phyloP scores from a whole-genome alignment of 2,797 vertebrate genomes.

The Leuciscus waleckii region DNA sequence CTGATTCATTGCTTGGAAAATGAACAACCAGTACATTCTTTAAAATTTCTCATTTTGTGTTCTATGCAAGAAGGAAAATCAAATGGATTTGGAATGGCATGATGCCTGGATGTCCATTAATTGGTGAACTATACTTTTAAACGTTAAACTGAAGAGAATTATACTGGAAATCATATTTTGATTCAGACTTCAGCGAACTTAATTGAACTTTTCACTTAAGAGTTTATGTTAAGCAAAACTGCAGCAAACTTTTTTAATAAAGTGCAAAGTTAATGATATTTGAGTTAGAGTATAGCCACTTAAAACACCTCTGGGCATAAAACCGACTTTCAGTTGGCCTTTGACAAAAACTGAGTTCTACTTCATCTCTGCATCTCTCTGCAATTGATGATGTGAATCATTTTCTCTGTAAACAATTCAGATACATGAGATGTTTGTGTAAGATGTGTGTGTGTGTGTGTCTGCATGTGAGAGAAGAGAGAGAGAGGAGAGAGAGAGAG shows the following conservation, averaged over 20 bases:
- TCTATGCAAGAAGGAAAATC: neutral
- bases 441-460: neutral
- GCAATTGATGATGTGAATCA: conserved; percentile 1
- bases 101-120: neutral
- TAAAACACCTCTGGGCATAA: conserved; percentile 3
- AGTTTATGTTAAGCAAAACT: neutral
- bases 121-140: neutral
- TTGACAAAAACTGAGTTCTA: neutral
- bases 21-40: neutral
- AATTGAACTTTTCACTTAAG: neutral
- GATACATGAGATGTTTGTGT: neutral
- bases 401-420: conserved; percentile 25
- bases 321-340: neutral
- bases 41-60: too few relatives aligned
- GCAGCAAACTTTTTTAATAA: neutral
- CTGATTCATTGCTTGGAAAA: neutral
- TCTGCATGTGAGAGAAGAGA: too few relatives aligned
- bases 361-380: neutral
- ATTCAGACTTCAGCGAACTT: neutral
- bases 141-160: neutral
- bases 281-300: neutral
- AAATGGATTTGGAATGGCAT: neutral
- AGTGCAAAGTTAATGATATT: conserved; percentile 1
- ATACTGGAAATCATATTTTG: neutral
- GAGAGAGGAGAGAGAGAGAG: too few relatives aligned